phyloP scores from a whole-genome alignment of 23 tunicate genomes.

The Trididemnum clinides region DNA sequence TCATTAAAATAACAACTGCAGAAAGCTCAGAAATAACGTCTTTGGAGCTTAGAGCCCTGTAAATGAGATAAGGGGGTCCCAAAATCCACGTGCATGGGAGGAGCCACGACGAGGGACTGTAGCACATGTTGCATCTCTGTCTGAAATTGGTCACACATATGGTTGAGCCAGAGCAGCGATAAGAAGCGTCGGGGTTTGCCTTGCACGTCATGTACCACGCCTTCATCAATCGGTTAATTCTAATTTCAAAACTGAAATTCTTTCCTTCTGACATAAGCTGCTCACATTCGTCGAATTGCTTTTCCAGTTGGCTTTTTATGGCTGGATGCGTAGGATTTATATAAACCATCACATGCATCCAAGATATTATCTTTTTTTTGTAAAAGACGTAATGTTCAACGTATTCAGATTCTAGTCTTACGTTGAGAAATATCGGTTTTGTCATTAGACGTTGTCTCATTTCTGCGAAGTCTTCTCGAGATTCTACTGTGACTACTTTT shows the following conservation, averaged over 20 bases:
- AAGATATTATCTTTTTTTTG: not conserved
- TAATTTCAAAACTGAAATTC: not conserved
- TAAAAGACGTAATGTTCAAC: not conserved
- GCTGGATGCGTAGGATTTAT: constrained; percentile 4
- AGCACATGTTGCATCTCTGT: not conserved
- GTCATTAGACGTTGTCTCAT: not conserved
- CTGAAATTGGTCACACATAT: not conserved
- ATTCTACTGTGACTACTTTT: not conserved
- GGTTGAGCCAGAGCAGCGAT: not conserved
- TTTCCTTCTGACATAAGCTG: not conserved
- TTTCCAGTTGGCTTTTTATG: not conserved
- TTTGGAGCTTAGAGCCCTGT: not conserved
- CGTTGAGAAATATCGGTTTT: not conserved
- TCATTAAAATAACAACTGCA: not conserved
- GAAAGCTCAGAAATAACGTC: not conserved
- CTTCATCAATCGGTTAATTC: not conserved
- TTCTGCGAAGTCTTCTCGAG: not conserved
- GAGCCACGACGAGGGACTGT: not conserved
- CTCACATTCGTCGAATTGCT: not conserved
- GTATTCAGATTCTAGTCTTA: not conserved
- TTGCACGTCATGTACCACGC: not conserved
- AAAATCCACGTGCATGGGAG: not conserved
- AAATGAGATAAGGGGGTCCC: not conserved
- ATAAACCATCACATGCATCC: not conserved
- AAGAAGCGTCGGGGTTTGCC: not conserved